Percentiles rank a stretch among this genome's conserved stretches.
Evolutionary conservation across 1,140 invertebrate genomes (phyloP).

Genomic region (Euglossa dilemma): DNA sequence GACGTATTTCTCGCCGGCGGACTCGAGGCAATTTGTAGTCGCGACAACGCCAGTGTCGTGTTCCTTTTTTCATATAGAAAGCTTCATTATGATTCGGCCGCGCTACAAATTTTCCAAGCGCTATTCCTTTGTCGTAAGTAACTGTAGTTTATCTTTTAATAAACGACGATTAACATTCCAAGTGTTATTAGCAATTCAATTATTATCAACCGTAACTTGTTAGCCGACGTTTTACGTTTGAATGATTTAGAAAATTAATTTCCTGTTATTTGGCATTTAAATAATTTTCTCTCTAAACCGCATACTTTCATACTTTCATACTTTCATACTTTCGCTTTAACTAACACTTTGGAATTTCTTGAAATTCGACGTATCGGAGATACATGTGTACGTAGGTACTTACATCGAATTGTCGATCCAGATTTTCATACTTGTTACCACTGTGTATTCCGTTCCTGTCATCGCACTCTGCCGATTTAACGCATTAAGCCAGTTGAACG

Average conservation of each 20-base stretch:
- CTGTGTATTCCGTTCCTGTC: not conserved
- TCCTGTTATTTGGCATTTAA: no score
- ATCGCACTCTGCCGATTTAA: not conserved
- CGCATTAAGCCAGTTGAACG: not conserved
- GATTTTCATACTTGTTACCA: not conserved
- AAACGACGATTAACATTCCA: no score
- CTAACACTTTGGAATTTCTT: not conserved
- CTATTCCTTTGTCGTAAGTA: not conserved
- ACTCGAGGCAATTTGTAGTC: not conserved
- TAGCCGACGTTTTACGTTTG: no score
- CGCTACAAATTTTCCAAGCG: not conserved
- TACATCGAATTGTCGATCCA: not conserved
- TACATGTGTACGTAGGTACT: no score
- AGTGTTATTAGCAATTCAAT: no score
- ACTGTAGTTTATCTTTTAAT: not conserved
- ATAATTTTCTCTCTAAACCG: no score
- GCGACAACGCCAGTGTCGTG: not conserved
- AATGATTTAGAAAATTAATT: no score
- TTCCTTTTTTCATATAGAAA: not conserved
- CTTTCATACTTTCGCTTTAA: no score
- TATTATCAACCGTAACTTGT: no score
- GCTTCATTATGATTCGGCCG: not conserved
- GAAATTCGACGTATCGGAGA: not conserved
- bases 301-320: no score
- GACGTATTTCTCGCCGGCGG: not conserved